These are phyloP conservation scores for Malurus alboscapulatus DNA, from an alignment of 2,113 vertebrate genomes.

Conservation along the genomic window DNA sequence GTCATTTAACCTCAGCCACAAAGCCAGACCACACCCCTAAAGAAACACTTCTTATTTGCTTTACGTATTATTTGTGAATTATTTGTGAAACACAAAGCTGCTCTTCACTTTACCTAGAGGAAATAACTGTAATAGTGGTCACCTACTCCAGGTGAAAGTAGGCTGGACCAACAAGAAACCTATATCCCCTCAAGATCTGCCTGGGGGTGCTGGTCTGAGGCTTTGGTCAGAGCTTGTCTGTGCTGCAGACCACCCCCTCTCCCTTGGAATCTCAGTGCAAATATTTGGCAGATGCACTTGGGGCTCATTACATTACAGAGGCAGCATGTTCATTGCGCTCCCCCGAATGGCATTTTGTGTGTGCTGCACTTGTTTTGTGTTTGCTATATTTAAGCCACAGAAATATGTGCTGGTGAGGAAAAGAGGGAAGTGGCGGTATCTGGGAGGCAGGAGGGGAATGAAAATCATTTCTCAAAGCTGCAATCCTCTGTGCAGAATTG, in stretches of 20 bases:
- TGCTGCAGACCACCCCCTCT: neutral
- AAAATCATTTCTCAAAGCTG: neutral
- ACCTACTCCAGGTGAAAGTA: neutral
- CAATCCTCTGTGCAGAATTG: neutral
- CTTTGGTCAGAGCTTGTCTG: neutral
- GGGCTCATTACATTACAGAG: constrained; percentile 11
- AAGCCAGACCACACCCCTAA: neutral
- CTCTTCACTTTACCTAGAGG: neutral
- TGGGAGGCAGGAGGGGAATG: neutral
- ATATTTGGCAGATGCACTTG: constrained; percentile 21
- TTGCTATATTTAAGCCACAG: constrained; percentile 59
- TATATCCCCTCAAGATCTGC: neutral
- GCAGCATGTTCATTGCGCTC: neutral
- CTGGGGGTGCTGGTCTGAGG: neutral
- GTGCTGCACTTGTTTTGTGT: constrained; percentile 49
- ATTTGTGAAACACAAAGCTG: neutral
- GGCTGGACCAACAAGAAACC: neutral
- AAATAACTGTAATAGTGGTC: neutral
- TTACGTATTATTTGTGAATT: neutral
- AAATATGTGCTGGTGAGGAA: constrained; percentile 3
- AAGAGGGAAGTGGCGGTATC: neutral
- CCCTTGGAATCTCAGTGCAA: constrained; percentile 10
- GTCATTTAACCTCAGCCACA: neutral
- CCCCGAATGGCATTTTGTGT: constrained; percentile 36
- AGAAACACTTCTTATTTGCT: neutral